phyloP scores from a whole-genome alignment of 2,797 vertebrate genomes.

The Kryptopterus vitreolus region DNA sequence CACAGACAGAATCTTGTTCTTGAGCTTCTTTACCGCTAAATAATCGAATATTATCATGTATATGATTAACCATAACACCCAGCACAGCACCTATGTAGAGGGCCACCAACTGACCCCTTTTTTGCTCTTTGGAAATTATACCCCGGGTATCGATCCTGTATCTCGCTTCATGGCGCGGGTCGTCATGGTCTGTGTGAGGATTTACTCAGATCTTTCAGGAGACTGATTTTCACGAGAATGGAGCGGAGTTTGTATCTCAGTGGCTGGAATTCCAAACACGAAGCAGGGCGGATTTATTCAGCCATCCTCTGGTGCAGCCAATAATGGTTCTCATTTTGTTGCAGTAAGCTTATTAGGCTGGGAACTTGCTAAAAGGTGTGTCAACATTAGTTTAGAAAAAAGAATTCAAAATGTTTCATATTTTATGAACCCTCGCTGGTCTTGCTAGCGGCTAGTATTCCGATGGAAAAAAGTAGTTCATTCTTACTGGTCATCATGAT shows the following conservation, averaged over 20 bases:
- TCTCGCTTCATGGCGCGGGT: background rate
- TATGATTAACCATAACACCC: background rate
- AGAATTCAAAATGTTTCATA: background rate
- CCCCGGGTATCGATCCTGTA: background rate
- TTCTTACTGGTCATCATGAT: too few species aligned
- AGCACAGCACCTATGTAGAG: too few species aligned
- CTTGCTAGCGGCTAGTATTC: too few species aligned
- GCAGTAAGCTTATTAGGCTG: background rate
- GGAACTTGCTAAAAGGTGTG: background rate
- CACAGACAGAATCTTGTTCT: too few species aligned
- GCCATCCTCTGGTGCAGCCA: background rate
- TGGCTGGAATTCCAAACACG: background rate
- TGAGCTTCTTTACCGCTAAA: too few species aligned
- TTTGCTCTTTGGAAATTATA: background rate
- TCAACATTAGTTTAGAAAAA: background rate
- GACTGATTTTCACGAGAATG: background rate
- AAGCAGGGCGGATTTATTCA: background rate
- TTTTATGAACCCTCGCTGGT: background rate
- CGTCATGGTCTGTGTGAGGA: too few species aligned
- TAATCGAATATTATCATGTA: too few species aligned
- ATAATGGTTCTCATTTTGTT: background rate
- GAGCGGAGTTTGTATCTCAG: background rate
- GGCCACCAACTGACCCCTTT: background rate
- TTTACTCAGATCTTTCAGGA: background rate
- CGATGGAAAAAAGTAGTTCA: too few species aligned